Evolutionary conservation across 1,140 invertebrate species (phyloP), one percentile per base, ranked within the genome.

Genomic region (Neuroterus valhalla): DNA sequence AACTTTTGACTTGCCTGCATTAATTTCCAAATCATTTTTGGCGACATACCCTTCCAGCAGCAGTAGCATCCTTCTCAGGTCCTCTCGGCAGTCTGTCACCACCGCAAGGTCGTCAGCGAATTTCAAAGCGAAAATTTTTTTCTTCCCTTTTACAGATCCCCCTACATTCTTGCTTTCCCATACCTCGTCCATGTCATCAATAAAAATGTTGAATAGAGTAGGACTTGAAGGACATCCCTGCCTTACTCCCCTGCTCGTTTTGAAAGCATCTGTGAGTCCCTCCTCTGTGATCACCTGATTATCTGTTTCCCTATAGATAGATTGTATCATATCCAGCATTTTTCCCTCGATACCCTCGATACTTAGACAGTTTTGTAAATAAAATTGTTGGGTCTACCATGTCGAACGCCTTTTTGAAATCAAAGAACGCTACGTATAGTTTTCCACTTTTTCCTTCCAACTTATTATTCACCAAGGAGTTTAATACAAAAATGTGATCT

Each of bases 51-150:
- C 70, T 42, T 66, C 43, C 14, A 73, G 19, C 14, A 3, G 12
- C 23, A n/a, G 14, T 46, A 72, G 5, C 75, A 70, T 73, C 17
- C 21, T 31, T 19, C 42, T 26, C 15, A 70, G 4, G 14, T 43
- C 75, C 23, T 72, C 50, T 42, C 1, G 19, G 31, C 48, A 42
- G 11, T 73, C 62, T 26, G 68, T 2, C 11, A 71, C 14, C 19
- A 71, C 15, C 38, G 66, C 68, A 5, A 75, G 15, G 44, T 75
- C 72, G 38, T 71, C n/a, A n/a, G n/a, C n/a, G n/a, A n/a, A n/a
- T n/a, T n/a, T n/a, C n/a, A n/a, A n/a, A n/a, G n/a, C n/a, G n/a
- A n/a, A n/a, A n/a, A n/a, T n/a, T n/a, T n/a, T n/a, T n/a, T n/a
- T n/a, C n/a, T n/a, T n/a, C n/a, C 26, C n/a, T n/a, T n/a, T n/a